Base-by-base conservation (phyloP, 2,888 invertebrate genomes). In the Temnothorax rugatulus region DNA sequence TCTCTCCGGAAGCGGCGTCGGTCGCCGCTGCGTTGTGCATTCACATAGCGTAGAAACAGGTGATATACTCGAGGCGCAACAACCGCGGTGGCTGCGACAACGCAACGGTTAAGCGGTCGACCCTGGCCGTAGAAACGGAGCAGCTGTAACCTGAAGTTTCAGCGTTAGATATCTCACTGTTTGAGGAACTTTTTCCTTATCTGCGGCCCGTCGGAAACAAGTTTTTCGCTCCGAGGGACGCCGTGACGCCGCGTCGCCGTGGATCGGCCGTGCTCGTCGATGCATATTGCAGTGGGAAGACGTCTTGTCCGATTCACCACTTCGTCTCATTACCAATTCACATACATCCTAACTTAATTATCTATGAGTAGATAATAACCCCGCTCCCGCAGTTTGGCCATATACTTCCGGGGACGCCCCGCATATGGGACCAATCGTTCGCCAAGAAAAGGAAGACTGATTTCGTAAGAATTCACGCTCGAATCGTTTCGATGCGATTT, bases 81-180 rank as follows among this genome's bases (percentile, higher is more conserved):
- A 73, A 79, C 63, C 63, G 54, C 73, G 44, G 66, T 50, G 41
- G 52, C 63, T 44, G 57, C 57, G 73, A 86, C 87, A 84, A 87
- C 68, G 81, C 87, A 84, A 87, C 68, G 81, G 85, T 59, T 66
- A 71, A 59, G 44, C 71, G 71, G 71, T 64, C 69, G 63, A 52
- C 54, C 61, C 50, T 1, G 59, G 4, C 25, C 5, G 34, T 47
- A 74, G 85, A 85, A 83, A 63, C 84, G 63, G 69, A 77, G 75
- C 90, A 90, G 89, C 90, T 90, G 90, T 79, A 85, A 73, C 85
- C 85, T 41, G 77, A 88, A 90, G 82, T 90, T 89, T 66, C 59
- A 82, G 13, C 89, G 64, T 79, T 86, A 84, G 86, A 89, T 90
- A 88, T 85, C 87, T 86, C 76, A 76, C 77, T 77, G 66, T 82